These are phyloP conservation scores for Cyrtonyx montezumae DNA, from an alignment of 2,113 vertebrate genomes.

Conservation along the genomic window DNA sequence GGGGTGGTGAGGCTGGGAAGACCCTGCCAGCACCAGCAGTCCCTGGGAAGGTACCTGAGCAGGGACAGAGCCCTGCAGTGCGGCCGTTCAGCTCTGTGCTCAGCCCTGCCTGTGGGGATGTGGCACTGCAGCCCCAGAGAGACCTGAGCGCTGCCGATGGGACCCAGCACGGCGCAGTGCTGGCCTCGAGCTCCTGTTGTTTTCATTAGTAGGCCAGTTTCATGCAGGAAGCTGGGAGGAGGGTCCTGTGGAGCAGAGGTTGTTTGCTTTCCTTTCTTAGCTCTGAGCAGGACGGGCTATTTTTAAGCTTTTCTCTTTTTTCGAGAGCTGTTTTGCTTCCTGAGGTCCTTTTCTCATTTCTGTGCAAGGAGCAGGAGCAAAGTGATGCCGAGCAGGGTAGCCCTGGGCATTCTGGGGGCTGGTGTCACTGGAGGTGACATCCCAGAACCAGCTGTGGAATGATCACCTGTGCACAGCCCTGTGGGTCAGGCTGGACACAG, in stretches of 20 bases:
- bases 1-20: neutral
- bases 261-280: constrained; percentile 54
- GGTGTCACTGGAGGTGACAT: neutral
- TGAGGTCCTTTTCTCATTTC: neutral
- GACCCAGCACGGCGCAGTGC: accelerated
- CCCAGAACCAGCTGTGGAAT: neutral
- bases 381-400: neutral
- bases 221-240: neutral
- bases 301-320: constrained; percentile 52
- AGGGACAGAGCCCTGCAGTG: neutral
- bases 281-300: constrained; percentile 24
- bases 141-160: accelerated
- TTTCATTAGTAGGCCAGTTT: neutral
- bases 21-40: accelerated
- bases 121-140: neutral
- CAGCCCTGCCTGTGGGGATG: accelerated
- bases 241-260: neutral
- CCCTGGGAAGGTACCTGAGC: accelerated
- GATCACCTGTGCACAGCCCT: neutral
- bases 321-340: constrained; percentile 32
- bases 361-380: neutral
- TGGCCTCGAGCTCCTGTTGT: neutral
- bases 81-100: neutral
- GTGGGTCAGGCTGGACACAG: accelerated
- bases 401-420: neutral